Percentiles rank a stretch among this genome's conserved stretches.
phyloP scores from a whole-genome alignment of 2,797 vertebrate species.

The Parauchenoglanis punctatus region DNA sequence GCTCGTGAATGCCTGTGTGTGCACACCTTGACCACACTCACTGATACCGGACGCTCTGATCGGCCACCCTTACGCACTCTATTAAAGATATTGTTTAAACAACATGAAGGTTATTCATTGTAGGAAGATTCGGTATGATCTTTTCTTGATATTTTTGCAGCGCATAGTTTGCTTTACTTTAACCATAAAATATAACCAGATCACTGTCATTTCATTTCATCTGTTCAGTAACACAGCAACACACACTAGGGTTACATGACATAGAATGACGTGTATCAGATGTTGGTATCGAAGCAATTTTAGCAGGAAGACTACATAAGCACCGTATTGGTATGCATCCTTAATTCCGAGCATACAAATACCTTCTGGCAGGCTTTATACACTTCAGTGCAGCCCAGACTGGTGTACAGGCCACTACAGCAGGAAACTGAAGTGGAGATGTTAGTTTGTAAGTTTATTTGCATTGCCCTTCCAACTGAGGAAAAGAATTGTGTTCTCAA shows the following conservation, averaged over 20 bases:
- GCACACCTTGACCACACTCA: not conserved
- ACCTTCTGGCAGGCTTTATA: not conserved
- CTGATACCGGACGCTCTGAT: not conserved
- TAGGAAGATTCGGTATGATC: not conserved
- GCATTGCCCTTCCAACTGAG: conserved; percentile 8
- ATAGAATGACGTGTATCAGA: not conserved
- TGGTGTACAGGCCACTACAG: not conserved
- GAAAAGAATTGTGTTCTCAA: conserved; percentile 5
- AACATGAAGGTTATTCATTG: not conserved
- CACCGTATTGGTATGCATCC: not conserved
- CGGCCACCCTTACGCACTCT: not conserved
- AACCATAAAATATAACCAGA: not conserved
- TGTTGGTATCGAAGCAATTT: not conserved
- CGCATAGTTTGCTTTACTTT: not conserved
- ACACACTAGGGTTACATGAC: not conserved
- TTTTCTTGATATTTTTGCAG: not conserved
- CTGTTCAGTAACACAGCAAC: not conserved
- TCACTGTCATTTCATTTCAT: not conserved
- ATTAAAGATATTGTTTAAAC: not conserved
- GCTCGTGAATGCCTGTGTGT: not conserved
- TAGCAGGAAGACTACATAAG: not conserved
- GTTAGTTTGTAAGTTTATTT: conserved; percentile 21
- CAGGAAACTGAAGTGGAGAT: not conserved
- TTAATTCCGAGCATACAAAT: not conserved
- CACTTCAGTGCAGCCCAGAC: not conserved